Base-by-base conservation (phyloP, 2,797 vertebrate species). In the Pangasius larnaudii region DNA sequence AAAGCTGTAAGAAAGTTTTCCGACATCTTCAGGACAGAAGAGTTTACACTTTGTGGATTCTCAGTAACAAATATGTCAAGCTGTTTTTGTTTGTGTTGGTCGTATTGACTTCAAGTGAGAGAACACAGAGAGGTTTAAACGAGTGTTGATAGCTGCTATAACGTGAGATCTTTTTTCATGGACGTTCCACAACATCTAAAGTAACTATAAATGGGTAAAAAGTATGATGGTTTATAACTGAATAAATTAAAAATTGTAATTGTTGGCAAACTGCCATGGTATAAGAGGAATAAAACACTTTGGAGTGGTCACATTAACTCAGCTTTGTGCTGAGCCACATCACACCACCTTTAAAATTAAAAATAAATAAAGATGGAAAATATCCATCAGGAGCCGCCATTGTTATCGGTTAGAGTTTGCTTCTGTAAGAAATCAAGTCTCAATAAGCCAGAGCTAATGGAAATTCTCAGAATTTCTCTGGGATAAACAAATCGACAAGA, bases 401-500 rank as follows among this genome's bases (percentile, higher is more conserved):
- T 69, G 30, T 39, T 39, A 9, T 2, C 71, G 9, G 36, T 13
- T 11, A 46, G 18, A 8, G 22, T 46, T 11, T 13, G 71, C 4
- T 9, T 72, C 30, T 22, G 8, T 14, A 81, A 61, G 86, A 69
- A 42, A 82, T 79, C 87, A 61, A 36, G 13, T 65, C 83, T 39
- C 67, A 30, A 5, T 10, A 75, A n/a, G 14, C 42, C 42, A 51
- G 74, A 51, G 49, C n/a, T 53, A 33, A 78, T 74, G 56, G 63
- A 63, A 56, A 46, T 79, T 71, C 67, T 51, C 27, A 2, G 42
- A 49, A 18, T 67, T 63, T 74, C 77, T 56, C 9, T 58, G 19
- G 53, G 72, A 79, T 36, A 86, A 78, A 74, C 63, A 61, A 63
- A 42, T 46, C 36, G 39, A 81, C 87, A 84, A 61, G 58, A 46